Conservation (phyloP, 2,113 vertebrate species). For the Pteruthius melanotis region DNA sequence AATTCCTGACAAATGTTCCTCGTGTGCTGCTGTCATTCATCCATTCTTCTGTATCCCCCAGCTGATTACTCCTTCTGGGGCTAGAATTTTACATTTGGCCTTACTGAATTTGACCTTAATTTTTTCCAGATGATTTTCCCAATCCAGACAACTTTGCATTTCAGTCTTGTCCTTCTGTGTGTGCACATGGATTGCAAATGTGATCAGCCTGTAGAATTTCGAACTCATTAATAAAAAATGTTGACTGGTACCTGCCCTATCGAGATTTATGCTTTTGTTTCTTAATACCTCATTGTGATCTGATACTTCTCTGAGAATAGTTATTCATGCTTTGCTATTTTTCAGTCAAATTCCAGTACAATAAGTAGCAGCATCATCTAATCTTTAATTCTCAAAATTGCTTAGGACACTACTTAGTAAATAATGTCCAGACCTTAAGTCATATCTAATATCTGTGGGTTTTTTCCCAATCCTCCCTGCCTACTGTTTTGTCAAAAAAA, state of each 20-base stretch:
- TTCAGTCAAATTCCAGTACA: background rate
- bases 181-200: background rate
- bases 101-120: background rate
- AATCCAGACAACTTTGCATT: background rate
- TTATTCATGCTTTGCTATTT: background rate
- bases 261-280: background rate
- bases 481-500: background rate
- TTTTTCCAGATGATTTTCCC: background rate
- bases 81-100: background rate
- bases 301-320: background rate
- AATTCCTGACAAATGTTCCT: background rate
- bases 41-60: background rate
- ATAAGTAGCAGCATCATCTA: background rate
- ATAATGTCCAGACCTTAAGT: background rate
- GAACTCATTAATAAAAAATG: background rate
- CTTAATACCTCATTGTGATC: background rate
- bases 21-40: background rate
- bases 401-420: background rate
- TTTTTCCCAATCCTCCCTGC: background rate
- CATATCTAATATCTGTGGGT: background rate
- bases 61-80: background rate
- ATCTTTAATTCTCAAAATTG: background rate
- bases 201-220: background rate
- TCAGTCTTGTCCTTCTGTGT: background rate
- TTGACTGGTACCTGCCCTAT: background rate